Base-by-base conservation (phyloP, 2,888 invertebrate species). In the Drosophila histrio region DNA sequence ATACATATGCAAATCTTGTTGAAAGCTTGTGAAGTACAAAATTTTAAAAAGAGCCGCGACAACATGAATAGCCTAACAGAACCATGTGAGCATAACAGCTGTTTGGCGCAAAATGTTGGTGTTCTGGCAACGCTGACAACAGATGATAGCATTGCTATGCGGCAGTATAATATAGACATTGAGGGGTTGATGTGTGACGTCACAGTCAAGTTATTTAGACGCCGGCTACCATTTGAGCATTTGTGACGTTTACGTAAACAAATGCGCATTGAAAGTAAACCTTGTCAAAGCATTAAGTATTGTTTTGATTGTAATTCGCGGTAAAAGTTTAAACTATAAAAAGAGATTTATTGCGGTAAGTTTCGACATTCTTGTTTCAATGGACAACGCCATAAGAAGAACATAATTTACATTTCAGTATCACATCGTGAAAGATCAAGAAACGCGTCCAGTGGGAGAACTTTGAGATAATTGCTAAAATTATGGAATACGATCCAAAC, bases 321-420 rank as follows among this genome's bases (percentile, higher is more conserved):
- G 21, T 13, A n/a, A n/a, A 21, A n/a, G n/a, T n/a, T n/a, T n/a
- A n/a, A n/a, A n/a, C 66, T 0, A 30, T 81, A 0, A 69, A 39
- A 13, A 43, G 60, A 4, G 72, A 58, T 54, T 81, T 52, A 44
- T 15, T 7, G 5, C 5, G 8, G 72, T 72, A 49, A 49, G 66
- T 47, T 11, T 17, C 6, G 4, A 0, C 5, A 21, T n/a, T 21
- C 1, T 3, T 24, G 3, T 6, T 15, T 17, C 7, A 24, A 50
- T 11, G 6, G 15, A 34, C 15, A 22, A 34, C 15, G 1, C 9
- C 1, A 36, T 19, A 9, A 8, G 6, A 1, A 13, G 1, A 5
- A 0, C 13, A 21, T 21, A 3, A 2, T 22, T 15, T 13, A 11
- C 13, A 9, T 5, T 1, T 9, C 30, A 49, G n/a, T n/a, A n/a